A percentile compares a stretch with the other conserved stretches of the same genome.
phyloP scores from a whole-genome alignment of 2,113 vertebrate genomes.

The Pandion haliaetus region DNA sequence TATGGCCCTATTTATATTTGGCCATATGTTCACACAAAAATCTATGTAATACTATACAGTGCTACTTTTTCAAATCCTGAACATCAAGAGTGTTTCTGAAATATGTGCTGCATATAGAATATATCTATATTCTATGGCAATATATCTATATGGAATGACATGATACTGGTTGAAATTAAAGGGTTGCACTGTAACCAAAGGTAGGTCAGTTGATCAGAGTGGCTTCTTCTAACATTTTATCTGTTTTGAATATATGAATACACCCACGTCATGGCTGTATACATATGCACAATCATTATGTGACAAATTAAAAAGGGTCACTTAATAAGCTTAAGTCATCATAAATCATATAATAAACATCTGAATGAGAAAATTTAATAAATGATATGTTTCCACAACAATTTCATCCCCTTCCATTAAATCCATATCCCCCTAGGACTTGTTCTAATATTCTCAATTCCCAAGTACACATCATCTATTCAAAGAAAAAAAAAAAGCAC shows the following conservation, averaged over 20 bases:
- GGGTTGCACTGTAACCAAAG: not conserved
- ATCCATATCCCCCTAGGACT: not conserved
- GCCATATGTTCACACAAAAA: not conserved
- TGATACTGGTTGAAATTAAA: not conserved
- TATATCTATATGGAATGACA: not conserved
- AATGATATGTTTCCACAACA: not conserved
- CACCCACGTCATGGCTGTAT: not conserved
- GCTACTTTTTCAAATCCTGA: not conserved
- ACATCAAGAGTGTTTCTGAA: not conserved
- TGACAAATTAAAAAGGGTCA: slow-evolving; percentile 11
- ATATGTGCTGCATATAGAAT: not conserved
- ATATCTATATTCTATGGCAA: not conserved
- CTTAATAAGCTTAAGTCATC: not conserved
- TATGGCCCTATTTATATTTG: not conserved
- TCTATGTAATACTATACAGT: fast-evolving
- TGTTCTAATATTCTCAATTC: slow-evolving; percentile 1
- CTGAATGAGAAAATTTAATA: slow-evolving; percentile 21
- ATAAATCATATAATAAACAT: slow-evolving; percentile 22
- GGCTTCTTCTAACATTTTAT: not conserved
- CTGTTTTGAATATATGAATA: not conserved
- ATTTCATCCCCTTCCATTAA: not conserved
- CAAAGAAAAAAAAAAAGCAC: not conserved
- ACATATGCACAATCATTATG: not conserved
- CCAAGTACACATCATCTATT: not conserved
- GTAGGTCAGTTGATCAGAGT: not conserved